Conservation (phyloP, 2,888 invertebrate genomes). For the Lepas anatifera region DNA sequence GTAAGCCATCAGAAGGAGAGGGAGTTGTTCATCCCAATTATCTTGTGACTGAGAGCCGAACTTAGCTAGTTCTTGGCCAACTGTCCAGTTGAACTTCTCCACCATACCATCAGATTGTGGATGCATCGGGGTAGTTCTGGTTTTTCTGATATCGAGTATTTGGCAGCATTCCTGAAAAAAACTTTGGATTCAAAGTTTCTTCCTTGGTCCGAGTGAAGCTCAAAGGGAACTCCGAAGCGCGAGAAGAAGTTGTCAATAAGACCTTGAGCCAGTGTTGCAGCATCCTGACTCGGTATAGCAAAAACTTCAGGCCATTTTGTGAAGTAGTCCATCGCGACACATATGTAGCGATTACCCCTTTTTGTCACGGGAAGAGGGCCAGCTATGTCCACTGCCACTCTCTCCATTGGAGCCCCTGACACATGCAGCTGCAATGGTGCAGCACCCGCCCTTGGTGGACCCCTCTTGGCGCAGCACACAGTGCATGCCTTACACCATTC, state of each 20-base stretch:
- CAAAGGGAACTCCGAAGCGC: constrained; percentile 8
- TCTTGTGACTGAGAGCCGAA: no score
- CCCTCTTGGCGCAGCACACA: constrained; percentile 10
- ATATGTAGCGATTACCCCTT: neutral
- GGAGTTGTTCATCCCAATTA: no score
- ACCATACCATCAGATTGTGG: no score
- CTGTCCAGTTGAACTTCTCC: no score
- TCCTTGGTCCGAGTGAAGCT: constrained; percentile 14
- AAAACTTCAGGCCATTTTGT: neutral
- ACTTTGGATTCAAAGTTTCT: neutral
- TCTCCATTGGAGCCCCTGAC: constrained; percentile 2
- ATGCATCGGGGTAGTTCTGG: neutral
- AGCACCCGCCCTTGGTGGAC: neutral
- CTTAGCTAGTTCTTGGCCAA: no score
- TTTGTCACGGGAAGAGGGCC: constrained; percentile 5
- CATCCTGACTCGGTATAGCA: constrained; percentile 7
- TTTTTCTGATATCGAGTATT: neutral
- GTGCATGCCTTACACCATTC: neutral
- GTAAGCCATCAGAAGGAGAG: no score
- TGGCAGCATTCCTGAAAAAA: neutral
- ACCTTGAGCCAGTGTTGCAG: neutral
- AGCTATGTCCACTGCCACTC: constrained; percentile 7
- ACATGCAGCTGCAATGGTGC: constrained; percentile 8
- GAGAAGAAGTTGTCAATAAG: constrained; percentile 2
- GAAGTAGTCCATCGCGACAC: neutral